These are phyloP conservation scores for Telmatochromis bifrenatus DNA, from an alignment of 2,113 vertebrate species.

Conservation along the genomic window DNA sequence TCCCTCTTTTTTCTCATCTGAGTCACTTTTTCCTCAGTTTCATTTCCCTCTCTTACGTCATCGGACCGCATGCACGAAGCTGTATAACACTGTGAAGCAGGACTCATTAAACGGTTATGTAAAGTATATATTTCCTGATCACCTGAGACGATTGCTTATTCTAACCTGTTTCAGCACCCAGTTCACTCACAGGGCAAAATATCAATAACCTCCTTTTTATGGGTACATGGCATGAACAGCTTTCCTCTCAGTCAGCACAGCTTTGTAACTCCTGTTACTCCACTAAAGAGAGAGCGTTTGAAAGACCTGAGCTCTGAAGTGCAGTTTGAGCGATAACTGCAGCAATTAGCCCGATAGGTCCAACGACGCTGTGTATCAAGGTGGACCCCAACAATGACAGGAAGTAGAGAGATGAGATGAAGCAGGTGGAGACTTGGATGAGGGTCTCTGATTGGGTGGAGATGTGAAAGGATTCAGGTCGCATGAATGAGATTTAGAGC, in stretches of 20 bases:
- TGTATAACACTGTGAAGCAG: rapidly evolving
- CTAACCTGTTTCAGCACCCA: neutral
- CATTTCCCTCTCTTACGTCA: neutral
- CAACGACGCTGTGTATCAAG: neutral
- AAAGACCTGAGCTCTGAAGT: neutral
- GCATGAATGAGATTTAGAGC: neutral
- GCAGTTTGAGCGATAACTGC: neutral
- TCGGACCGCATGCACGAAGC: neutral
- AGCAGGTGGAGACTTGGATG: neutral
- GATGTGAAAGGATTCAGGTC: neutral
- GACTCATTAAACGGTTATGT: too few relatives aligned
- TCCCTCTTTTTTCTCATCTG: neutral
- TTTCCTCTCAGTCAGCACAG: neutral
- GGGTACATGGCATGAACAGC: rapidly evolving
- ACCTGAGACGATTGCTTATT: neutral
- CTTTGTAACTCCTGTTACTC: neutral
- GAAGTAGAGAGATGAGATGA: neutral
- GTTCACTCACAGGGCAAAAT: neutral
- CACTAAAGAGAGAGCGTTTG: neutral
- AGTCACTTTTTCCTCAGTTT: neutral
- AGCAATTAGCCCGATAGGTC: neutral
- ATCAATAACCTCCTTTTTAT: neutral
- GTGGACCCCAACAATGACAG: neutral
- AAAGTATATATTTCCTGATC: neutral
- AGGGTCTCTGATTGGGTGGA: neutral